Evolutionary conservation across 2,797 vertebrate species (phyloP).

Genomic region (Alexandromys oeconomus): DNA sequence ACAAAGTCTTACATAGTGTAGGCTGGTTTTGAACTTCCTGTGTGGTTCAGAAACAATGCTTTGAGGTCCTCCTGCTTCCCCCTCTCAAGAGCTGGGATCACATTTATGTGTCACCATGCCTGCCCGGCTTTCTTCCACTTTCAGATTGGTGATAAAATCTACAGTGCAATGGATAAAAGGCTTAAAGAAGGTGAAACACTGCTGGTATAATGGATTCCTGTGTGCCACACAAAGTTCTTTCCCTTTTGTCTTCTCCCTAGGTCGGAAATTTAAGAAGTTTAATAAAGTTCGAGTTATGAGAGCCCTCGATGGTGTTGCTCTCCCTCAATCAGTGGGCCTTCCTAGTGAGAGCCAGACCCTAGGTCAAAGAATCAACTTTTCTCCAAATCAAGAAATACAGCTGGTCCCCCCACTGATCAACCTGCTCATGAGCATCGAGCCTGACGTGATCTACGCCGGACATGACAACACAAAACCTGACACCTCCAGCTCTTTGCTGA

Average conservation of each 20-base stretch:
- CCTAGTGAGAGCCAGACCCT: conserved; percentile 87
- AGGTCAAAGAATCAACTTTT: conserved; percentile 90
- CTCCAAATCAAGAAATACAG: conserved; percentile 92
- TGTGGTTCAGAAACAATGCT: not conserved
- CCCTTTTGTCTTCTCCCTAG: conserved; percentile 86
- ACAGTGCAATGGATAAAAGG: not conserved
- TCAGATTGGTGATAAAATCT: not conserved
- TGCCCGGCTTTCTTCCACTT: not conserved
- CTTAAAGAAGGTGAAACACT: not conserved
- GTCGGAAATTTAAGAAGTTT: conserved; percentile 97
- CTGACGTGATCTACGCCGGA: conserved; percentile 94
- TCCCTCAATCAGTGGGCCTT: conserved; percentile 85
- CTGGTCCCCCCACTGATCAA: conserved; percentile 92
- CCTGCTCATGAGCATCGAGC: conserved; percentile 96
- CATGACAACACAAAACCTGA: conserved; percentile 93
- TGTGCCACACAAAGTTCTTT: conserved; percentile 18
- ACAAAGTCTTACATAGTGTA: not conserved
- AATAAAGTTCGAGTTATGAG: conserved; percentile 94
- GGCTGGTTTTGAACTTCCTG: not conserved
- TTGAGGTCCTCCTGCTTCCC: not conserved
- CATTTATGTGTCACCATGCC: not conserved
- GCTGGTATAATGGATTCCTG: not conserved
- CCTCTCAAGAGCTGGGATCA: not conserved
- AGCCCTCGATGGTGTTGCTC: conserved; percentile 87
- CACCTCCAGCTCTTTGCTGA: conserved; percentile 94